Base-by-base conservation (phyloP, 2,888 invertebrate genomes). In the Polymixis lichenea region DNA sequence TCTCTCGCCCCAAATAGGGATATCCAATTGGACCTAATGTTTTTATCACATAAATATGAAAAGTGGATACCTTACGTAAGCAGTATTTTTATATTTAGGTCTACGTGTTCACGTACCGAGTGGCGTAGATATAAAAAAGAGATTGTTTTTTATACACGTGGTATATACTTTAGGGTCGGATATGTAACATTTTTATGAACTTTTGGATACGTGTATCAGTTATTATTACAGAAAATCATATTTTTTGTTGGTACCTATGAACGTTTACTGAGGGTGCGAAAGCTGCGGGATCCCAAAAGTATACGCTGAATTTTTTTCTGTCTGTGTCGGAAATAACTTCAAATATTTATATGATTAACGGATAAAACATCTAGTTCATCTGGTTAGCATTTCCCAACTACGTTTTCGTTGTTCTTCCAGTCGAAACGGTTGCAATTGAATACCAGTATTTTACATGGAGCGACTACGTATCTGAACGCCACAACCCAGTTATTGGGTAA, bases 31-130 rank as follows among this genome's bases (percentile, higher is more conserved):
- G 84, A 77, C 84, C 85, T 84, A 87, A 87, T 87, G 87, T 88
- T 87, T 88, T 88, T 85, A 87, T 87, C 86, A 87, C 88, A 88
- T 84, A 86, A 87, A 86, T 84, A 87, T 87, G 87, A 85, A 87
- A 87, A 85, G 86, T 85, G 77, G 84, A 73, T 84, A 77, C 75
- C 77, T 83, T 87, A 78, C 81, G 86, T 82, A 78, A 81, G 84
- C 78, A 83, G 78, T 88, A 88, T 88, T 85, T 86, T 87, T 83
- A 85, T 87, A 78, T 86, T 83, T 87, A 87, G 77, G 74, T 70
- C 53, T 78, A 84, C 81, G 77, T 87, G 81, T 83, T 84, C 82
- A 79, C 75, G 80, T 32, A 75, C 58, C 65, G 77, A 82, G 80
- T 77, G 73, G 79, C 53, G 68, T 83, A 80, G 67, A 80, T 82